Conservation (phyloP, 2,797 vertebrate species). For the Lates japonicus region DNA sequence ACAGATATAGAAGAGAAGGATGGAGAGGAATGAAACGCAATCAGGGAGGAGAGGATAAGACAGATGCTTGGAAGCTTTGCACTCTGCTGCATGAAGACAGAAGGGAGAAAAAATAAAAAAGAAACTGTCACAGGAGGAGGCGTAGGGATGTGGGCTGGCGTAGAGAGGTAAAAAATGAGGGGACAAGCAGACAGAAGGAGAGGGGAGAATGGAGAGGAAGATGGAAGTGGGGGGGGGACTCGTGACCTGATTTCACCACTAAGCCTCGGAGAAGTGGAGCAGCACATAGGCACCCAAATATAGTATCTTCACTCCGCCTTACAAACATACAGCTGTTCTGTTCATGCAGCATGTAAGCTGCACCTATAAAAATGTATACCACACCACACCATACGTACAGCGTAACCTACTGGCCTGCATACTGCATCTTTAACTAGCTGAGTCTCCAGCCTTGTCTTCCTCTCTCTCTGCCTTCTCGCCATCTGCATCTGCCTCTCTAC, state of each 20-base stretch:
- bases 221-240: constrained; percentile 36
- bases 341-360: not conserved
- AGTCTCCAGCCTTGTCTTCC: constrained; percentile 52
- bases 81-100: constrained; percentile 19
- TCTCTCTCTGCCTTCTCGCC: not conserved
- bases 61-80: constrained; percentile 27
- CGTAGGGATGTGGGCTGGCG: constrained; percentile 34
- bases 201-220: constrained; percentile 39
- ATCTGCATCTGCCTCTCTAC: constrained; percentile 15
- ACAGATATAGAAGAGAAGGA: constrained; percentile 12
- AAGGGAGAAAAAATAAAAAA: constrained; percentile 7
- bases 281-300: constrained; percentile 45
- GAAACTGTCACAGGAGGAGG: constrained; percentile 18
- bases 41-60: constrained; percentile 46
- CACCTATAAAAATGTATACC: not conserved
- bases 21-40: constrained; percentile 46
- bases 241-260: constrained; percentile 82
- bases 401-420: constrained; percentile 56
- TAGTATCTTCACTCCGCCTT: constrained; percentile 9
- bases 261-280: constrained; percentile 75
- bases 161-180: constrained; percentile 37
- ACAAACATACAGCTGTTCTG: constrained; percentile 48
- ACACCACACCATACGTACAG: not conserved
- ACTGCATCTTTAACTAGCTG: constrained; percentile 47
- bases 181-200: constrained; percentile 43